Evolutionary conservation across 2,888 invertebrate genomes (phyloP), one percentile per base, ranked within the genome.

Genomic region (Pheosia gnoma): DNA sequence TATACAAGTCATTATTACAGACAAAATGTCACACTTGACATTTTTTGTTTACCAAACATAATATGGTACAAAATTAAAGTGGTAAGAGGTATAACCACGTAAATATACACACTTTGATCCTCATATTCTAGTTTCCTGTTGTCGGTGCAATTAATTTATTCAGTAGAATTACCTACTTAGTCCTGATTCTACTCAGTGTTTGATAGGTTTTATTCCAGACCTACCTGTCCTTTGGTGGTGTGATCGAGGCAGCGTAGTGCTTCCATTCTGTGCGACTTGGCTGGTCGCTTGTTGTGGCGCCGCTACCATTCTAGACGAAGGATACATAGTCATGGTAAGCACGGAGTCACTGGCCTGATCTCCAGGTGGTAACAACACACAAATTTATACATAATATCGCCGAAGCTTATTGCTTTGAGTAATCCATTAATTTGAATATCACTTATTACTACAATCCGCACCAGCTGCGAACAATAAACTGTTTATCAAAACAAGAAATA

Each of bases 181-280:
- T 25, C 25, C 25, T 25, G 25, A 25, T 25, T 25, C 25, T 25
- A 25, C 25, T 25, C 25, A 25, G 25, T 25, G 25, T 25, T 25
- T 25, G 25, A 25, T 25, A 25, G 25, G 25, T 25, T 25, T 41
- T 41, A 41, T 5, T 41, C 3, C 1, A 0, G 8, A 58, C 60
- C 51, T 84, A 91, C 93, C 93, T 84, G 91, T 89, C 79, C 93
- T 90, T 78, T 93, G 93, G 77, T 94, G 94, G 75, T 94, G 93
- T 49, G 94, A 93, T 65, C 94, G 82, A 58, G 93, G 94, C 67
- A 94, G 78, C 43, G 94, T 94, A 45, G 88, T 94, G 79, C 92
- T 93, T 71, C 93, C 93, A 82, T 91, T 92, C 73, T 87, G 88
- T 43, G 93, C 87, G 76, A 91, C 87, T 81, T 92, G 89, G 62